Base-by-base conservation (phyloP, 1,140 invertebrate genomes). In the Sycobia sp. region DNA sequence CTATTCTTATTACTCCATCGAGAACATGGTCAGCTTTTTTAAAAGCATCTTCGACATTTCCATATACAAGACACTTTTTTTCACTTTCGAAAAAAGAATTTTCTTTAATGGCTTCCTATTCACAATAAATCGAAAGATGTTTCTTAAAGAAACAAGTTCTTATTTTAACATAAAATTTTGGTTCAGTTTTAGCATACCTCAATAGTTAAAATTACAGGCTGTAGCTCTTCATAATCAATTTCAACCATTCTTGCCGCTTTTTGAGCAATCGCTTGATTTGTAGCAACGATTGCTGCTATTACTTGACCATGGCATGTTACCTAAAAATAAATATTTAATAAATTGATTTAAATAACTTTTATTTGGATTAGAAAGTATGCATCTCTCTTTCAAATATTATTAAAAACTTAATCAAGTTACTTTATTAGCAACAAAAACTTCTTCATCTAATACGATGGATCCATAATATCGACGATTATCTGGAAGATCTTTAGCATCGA, bases 161-260 rank as follows among this genome's bases (percentile, higher is more conserved):
- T 32, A 32, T 32, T 32, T 7, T 32, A 32, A 32, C 29, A 32
- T 32, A 32, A 32, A 32, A 32, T 32, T 32, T 32, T 32, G 29
- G 4, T 32, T 32, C 4, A 32, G n/a, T n/a, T n/a, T 32, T 32
- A 7, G 36, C 20, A 20, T 79, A 82, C 86, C 76, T 95, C 89
- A 58, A 96, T 93, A 4, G 90, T 91, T 38, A 96, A 79, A 54
- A 96, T 89, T 1, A 90, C 74, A 2, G 92, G 91, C 38, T 84
- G 58, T 11, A 91, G 61, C 53, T 90, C 86, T 75, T 92, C 86
- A 72, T 94, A 94, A 18, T 84, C 78, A 8, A 95, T 79, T 72
- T 86, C 84, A 3, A 95, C 90, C 59, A 86, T 69, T 69, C 86
- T 85, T 16, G 90, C 88, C 16, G 90, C 93, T 75, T 84, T 85